Conservation (phyloP, 1,140 invertebrate species). For the Ips nitidus region DNA sequence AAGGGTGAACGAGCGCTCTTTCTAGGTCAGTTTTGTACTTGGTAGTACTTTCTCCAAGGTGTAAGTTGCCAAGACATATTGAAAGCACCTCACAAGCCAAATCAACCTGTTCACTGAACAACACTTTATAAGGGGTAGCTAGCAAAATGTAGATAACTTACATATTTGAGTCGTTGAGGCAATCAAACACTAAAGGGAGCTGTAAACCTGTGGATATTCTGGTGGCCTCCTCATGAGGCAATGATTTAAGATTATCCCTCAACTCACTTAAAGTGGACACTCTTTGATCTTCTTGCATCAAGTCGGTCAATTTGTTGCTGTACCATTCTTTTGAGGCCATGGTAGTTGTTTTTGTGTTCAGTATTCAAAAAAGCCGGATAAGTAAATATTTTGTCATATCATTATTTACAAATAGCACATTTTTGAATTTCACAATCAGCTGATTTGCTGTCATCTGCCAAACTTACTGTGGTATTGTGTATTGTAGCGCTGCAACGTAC, state of each 20-base stretch:
- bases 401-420: conserved; percentile 5
- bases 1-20: conserved; percentile 58
- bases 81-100: conserved; percentile 62
- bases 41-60: conserved; percentile 55
- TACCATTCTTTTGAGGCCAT: conserved; percentile 52
- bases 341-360: not conserved
- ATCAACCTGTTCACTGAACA: conserved; percentile 53
- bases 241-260: conserved; percentile 49
- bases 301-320: conserved; percentile 48
- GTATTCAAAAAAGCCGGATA: not conserved
- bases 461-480: too few species aligned
- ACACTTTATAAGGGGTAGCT: not conserved
- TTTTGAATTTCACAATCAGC: not conserved
- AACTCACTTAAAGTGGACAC: conserved; percentile 53
- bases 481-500: too few species aligned
- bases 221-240: conserved; percentile 48
- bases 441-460: not conserved
- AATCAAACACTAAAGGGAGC: conserved; percentile 53
- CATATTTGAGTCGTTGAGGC: conserved; percentile 51
- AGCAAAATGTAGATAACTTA: conserved; percentile 37
- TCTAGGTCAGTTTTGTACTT: conserved; percentile 55
- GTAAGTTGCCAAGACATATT: conserved; percentile 59
- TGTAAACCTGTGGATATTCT: conserved; percentile 47
- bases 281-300: conserved; percentile 49
- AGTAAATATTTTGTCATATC: not conserved